Conservation (phyloP, 2,113 vertebrate genomes). For the Chaenocephalus aceratus region DNA sequence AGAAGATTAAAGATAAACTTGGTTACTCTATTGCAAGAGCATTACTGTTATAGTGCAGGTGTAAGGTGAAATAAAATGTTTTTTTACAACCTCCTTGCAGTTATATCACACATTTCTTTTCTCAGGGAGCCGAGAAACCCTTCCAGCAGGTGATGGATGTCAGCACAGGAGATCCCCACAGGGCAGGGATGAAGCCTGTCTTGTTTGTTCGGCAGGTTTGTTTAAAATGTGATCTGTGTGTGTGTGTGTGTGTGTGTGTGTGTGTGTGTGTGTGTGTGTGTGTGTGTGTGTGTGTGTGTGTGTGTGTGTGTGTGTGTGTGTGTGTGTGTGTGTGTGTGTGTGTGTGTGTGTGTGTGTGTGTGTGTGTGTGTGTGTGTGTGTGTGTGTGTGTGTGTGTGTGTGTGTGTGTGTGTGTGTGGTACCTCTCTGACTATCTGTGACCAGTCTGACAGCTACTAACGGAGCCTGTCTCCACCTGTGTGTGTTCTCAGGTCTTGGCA, state of each 20-base stretch:
- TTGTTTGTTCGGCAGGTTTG: slow-evolving; percentile 68
- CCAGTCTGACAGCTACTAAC: not conserved
- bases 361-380: not conserved
- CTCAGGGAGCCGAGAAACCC: slow-evolving; percentile 30
- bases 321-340: not conserved
- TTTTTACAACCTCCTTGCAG: not conserved
- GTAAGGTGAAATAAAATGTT: no score
- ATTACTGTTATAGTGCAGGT: no score
- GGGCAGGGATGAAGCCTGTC: slow-evolving; percentile 53
- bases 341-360: not conserved
- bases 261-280: not conserved
- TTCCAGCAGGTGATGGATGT: slow-evolving; percentile 49
- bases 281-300: not conserved
- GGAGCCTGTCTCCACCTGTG: not conserved
- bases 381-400: not conserved
- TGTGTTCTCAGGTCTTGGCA: slow-evolving; percentile 52
- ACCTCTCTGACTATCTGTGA: not conserved
- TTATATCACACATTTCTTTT: not conserved
- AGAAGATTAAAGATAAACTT: no score
- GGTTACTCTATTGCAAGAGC: no score
- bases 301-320: not conserved
- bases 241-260: not conserved
- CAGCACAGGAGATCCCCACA: slow-evolving; percentile 51
- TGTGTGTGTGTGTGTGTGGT: not conserved
- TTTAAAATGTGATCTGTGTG: not conserved